phyloP scores from a whole-genome alignment of 2,113 vertebrate species.

The Coptodon bakossiorum region DNA sequence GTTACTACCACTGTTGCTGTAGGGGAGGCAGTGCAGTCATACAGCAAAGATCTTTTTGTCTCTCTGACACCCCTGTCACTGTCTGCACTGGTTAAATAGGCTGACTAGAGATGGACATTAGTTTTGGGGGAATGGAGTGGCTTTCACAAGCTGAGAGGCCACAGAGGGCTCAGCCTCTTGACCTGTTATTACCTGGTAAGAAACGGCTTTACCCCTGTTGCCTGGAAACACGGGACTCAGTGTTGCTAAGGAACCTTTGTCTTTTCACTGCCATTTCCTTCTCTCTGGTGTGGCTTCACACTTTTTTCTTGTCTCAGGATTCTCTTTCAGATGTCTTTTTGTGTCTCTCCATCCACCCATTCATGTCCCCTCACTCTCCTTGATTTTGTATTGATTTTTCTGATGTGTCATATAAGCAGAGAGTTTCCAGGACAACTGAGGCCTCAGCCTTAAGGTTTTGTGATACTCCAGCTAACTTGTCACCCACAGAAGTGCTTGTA shows the following conservation, averaged over 20 bases:
- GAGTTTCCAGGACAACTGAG: slow-evolving; percentile 30
- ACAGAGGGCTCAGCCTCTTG: slow-evolving; percentile 28
- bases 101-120: slow-evolving; percentile 32
- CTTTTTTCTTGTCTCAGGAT: background rate
- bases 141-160: slow-evolving; percentile 30
- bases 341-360: background rate
- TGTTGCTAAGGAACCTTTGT: slow-evolving; percentile 47
- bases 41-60: background rate
- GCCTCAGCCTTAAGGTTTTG: slow-evolving; percentile 8
- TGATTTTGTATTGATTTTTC: slow-evolving; percentile 37
- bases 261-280: slow-evolving; percentile 18
- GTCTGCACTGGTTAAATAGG: slow-evolving; percentile 28
- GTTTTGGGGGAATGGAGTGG: slow-evolving; percentile 15
- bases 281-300: background rate
- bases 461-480: slow-evolving; percentile 15
- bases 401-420: slow-evolving; percentile 17
- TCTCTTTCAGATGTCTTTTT: slow-evolving; percentile 13
- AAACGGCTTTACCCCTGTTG: slow-evolving; percentile 42
- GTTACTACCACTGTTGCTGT: background rate
- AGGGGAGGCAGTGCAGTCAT: slow-evolving; percentile 8
- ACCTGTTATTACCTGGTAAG: slow-evolving; percentile 54
- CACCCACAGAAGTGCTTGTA: slow-evolving; percentile 9
- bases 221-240: slow-evolving; percentile 39
- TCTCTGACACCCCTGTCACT: slow-evolving; percentile 14
- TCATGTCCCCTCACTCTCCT: background rate